Percentiles rank a stretch among this genome's conserved stretches.
These are phyloP conservation scores for Pristiophorus japonicus DNA, from an alignment of 2,113 vertebrate genomes.

Conservation along the genomic window DNA sequence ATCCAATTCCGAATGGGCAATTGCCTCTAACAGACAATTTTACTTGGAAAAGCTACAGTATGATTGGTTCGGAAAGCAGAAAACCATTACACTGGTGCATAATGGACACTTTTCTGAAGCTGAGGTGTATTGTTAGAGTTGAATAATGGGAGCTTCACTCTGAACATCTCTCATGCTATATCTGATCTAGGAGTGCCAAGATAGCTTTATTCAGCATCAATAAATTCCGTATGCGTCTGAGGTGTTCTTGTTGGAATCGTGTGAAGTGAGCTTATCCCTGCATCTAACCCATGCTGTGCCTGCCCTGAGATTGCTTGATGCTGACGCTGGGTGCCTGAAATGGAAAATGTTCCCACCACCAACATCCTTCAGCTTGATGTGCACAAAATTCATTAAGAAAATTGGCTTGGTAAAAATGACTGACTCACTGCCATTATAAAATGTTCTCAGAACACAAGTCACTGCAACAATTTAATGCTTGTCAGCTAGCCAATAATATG, in stretches of 20 bases:
- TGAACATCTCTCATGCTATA: not conserved
- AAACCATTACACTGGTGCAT: not conserved
- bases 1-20: not conserved
- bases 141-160: not conserved
- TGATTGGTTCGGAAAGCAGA: not conserved
- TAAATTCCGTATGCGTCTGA: not conserved
- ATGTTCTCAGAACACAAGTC: not conserved
- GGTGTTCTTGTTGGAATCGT: not conserved
- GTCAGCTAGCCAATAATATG: not conserved
- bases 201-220: not conserved
- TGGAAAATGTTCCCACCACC: not conserved
- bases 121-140: not conserved
- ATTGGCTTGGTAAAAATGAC: conserved; percentile 1
- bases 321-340: not conserved
- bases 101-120: not conserved
- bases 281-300: not conserved
- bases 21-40: not conserved
- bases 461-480: conserved; percentile 1
- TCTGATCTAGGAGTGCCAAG: not conserved
- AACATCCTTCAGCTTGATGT: not conserved
- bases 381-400: not conserved
- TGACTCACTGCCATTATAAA: conserved; percentile 3
- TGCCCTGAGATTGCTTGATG: not conserved
- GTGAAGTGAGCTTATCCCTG: not conserved
- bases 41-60: not conserved